A percentile compares a stretch with the other conserved stretches of the same genome.
Evolutionary conservation across 2,797 vertebrate genomes (phyloP).

Genomic region (Hylomyscus alleni): DNA sequence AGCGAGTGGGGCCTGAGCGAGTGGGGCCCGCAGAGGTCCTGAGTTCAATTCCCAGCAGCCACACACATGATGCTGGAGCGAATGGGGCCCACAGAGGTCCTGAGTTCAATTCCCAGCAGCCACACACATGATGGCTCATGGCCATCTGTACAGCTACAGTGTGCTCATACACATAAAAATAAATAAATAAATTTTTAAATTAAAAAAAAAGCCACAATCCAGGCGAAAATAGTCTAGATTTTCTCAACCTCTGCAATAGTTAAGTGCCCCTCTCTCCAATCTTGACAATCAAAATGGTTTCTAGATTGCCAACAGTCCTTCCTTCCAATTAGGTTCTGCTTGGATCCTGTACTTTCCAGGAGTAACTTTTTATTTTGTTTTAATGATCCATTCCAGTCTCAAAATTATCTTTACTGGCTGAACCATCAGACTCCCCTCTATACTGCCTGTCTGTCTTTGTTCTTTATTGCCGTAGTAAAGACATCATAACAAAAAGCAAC

Average conservation of each 20-base stretch:
- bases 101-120: too few species aligned
- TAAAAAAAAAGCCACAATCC: too few species aligned
- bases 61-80: too few species aligned
- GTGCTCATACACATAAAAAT: too few species aligned
- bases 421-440: not conserved
- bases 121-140: too few species aligned
- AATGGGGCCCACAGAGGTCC: too few species aligned
- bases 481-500: not conserved
- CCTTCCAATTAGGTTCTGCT: not conserved
- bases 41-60: too few species aligned
- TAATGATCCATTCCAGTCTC: not conserved
- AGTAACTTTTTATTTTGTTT: conserved; percentile 30
- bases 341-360: not conserved
- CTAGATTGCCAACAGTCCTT: not conserved
- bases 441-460: not conserved
- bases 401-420: not conserved
- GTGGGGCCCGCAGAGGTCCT: too few species aligned
- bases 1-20: too few species aligned
- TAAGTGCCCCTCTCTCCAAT: not conserved
- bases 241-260: not conserved
- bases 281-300: not conserved
- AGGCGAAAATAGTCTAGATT: not conserved
- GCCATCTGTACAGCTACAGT: too few species aligned
- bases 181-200: too few species aligned
- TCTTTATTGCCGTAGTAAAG: not conserved